Conservation (phyloP, 2,888 invertebrate genomes). For the Autographa gamma region DNA sequence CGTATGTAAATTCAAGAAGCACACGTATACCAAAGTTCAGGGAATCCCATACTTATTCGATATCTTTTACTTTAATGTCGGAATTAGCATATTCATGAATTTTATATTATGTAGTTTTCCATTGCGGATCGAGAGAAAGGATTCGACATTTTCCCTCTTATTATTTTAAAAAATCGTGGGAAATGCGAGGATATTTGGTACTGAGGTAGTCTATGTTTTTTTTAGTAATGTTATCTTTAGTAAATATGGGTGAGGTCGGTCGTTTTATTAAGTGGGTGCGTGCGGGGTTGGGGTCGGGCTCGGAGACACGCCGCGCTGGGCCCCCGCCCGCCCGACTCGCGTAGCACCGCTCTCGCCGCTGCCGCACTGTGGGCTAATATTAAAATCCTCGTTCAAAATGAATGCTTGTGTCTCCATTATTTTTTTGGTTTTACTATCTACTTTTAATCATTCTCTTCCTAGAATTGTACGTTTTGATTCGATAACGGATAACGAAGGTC, state of each 20-base stretch:
- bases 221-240: constrained; percentile 66
- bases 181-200: constrained; percentile 51
- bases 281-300: constrained; percentile 65
- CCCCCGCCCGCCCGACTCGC: constrained; percentile 15
- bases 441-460: background rate
- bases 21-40: constrained; percentile 4
- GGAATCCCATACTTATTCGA: constrained; percentile 21
- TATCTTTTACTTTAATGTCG: constrained; percentile 47
- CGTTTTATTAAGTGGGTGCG: constrained; percentile 67
- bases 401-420: background rate
- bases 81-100: constrained; percentile 59
- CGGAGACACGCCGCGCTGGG: constrained; percentile 44
- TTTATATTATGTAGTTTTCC: constrained; percentile 45
- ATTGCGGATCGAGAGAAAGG: constrained; percentile 26
- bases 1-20: background rate
- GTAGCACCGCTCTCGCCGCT: background rate
- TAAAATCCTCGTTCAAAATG: background rate
- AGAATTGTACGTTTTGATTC: too few species aligned
- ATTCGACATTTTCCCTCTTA: constrained; percentile 38
- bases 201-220: constrained; percentile 47
- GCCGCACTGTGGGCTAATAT: constrained; percentile 1
- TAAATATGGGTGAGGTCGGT: constrained; percentile 64
- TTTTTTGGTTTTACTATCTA: background rate
- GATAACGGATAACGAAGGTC: too few species aligned
- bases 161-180: constrained; percentile 50